Conservation (phyloP, 1,140 invertebrate genomes). For the Calephelis nemesis region DNA sequence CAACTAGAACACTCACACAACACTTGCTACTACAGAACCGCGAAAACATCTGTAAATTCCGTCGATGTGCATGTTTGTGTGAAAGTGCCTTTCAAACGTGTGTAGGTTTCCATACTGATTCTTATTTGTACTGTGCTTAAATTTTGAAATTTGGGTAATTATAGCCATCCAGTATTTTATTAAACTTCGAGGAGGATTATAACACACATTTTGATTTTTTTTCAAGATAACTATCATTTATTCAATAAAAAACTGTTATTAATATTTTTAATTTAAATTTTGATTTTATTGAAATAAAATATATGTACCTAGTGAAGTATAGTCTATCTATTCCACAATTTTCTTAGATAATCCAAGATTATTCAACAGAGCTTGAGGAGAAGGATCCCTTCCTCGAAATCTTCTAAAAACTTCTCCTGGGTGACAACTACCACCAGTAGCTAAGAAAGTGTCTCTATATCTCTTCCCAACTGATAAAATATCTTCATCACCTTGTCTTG, state of each 20-base stretch:
- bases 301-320: constrained; percentile 11
- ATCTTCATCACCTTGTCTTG: constrained; percentile 75
- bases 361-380: constrained; percentile 88
- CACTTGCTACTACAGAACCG: too few relatives aligned
- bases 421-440: constrained; percentile 88
- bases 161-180: too few relatives aligned
- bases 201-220: constrained; percentile 15
- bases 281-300: constrained; percentile 7
- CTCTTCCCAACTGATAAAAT: constrained; percentile 81
- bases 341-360: constrained; percentile 79
- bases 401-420: constrained; percentile 92
- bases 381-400: constrained; percentile 95
- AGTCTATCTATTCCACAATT: constrained; percentile 44
- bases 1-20: too few relatives aligned
- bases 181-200: constrained; percentile 17
- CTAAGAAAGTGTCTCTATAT: constrained; percentile 92
- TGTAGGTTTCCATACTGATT: too few relatives aligned
- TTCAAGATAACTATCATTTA: not conserved
- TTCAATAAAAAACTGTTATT: not conserved
- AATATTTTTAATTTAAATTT: constrained; percentile 6
- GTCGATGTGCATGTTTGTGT: too few relatives aligned
- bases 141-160: too few relatives aligned
- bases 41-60: too few relatives aligned
- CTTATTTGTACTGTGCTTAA: too few relatives aligned
- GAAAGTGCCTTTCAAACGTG: too few relatives aligned